Conservation (phyloP, 53 echinoderm and acorn worm species). For the Crossaster papposus region DNA sequence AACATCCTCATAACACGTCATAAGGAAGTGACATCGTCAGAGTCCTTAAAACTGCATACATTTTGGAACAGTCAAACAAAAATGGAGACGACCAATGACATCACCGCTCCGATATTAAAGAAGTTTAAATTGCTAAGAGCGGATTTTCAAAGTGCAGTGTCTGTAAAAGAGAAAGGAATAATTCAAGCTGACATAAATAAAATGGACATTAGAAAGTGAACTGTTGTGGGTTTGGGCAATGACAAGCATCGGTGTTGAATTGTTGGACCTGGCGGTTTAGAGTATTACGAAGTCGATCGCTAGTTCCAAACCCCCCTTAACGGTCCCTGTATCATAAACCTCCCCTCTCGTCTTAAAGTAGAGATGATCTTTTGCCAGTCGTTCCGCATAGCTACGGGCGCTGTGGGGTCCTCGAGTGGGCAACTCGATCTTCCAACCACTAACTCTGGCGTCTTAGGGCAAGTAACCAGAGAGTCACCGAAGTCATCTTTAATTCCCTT, state of each 20-base stretch:
- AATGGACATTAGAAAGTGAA: too few relatives aligned
- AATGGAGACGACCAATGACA: too few relatives aligned
- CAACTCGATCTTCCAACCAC: neutral
- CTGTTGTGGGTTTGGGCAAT: neutral
- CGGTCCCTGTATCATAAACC: neutral
- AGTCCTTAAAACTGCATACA: too few relatives aligned
- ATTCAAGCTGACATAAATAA: too few relatives aligned
- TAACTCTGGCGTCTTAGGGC: neutral
- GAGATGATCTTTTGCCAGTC: slow-evolving; percentile 4
- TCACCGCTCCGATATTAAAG: too few relatives aligned
- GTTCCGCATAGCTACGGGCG: slow-evolving; percentile 1
- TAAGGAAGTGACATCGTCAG: too few relatives aligned
- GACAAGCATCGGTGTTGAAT: neutral
- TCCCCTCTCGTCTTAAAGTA: neutral
- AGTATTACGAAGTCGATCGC: neutral
- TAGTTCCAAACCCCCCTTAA: neutral
- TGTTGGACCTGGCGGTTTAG: neutral
- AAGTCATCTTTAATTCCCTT: slow-evolving; percentile 7
- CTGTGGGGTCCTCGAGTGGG: neutral
- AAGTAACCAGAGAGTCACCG: slow-evolving; percentile 8
- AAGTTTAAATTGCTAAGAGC: too few relatives aligned
- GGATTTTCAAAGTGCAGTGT: too few relatives aligned
- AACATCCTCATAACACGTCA: too few relatives aligned
- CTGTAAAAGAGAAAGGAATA: too few relatives aligned
- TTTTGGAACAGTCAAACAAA: too few relatives aligned